Base-by-base conservation (phyloP, 1,140 invertebrate species). In the Drosophila kohkoa region DNA sequence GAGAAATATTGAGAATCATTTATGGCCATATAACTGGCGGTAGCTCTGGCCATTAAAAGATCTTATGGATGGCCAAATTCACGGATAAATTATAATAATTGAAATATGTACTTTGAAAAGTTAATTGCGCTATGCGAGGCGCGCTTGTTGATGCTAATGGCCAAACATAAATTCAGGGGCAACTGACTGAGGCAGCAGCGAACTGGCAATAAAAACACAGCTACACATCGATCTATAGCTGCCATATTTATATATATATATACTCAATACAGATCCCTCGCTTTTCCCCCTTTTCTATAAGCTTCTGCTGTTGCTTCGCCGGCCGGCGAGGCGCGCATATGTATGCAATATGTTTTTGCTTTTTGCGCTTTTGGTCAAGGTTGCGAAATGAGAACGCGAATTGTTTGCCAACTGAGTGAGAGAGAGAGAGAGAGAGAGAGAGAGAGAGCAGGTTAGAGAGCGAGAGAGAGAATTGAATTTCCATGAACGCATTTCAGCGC, bases 31-130 rank as follows among this genome's bases (percentile, higher is more conserved):
- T 60, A 41, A 16, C 69, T 58, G 13, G 62, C 28, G 30, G 35
- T 57, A 57, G 54, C 35, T 57, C 11, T 38, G 67, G 70, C 70
- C 75, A 81, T 86, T 72, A 75, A 85, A 72, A 66, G n/a, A 57
- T 16, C 69, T 77, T 87, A 74, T 79, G 76, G 72, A 69, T 78
- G 52, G 77, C 67, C 52, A 74, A 89, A 89, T 85, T 78, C 77
- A 72, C 67, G 83, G 80, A 88, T 89, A 89, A 88, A 89, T 89
- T 88, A 79, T 81, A 88, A 83, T 88, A 89, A 89, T 89, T 89
- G 85, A 89, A 88, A 83, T 88, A 75, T 75, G 66, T 75, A 85
- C 85, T 88, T 89, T 79, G 81, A 74, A 79, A 85, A 59, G 70
- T 81, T 88, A 89, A 88, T 88, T 81, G 85, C 85, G 77, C 60